These are phyloP conservation scores for Drosophila arawakana DNA, from an alignment of 1,140 invertebrate species.

Conservation along the genomic window DNA sequence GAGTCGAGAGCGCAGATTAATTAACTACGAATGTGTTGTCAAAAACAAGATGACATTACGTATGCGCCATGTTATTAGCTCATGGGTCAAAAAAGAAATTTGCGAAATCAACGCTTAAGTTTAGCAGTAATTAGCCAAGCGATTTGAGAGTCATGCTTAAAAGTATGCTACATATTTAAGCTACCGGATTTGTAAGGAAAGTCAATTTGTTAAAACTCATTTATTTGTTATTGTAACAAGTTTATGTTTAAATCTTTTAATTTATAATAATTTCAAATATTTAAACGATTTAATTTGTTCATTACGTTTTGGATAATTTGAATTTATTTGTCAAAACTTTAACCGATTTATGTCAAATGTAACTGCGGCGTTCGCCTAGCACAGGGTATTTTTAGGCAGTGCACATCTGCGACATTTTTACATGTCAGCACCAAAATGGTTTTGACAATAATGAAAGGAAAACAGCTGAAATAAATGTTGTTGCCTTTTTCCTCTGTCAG, in stretches of 20 bases:
- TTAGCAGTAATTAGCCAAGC: neutral
- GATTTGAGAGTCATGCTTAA: neutral
- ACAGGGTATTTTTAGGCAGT: neutral
- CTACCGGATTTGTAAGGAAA: neutral
- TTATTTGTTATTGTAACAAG: no score
- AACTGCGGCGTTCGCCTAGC: no score
- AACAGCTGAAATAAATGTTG: slow-evolving; percentile 60
- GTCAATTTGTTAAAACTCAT: no score
- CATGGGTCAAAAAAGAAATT: slow-evolving; percentile 10
- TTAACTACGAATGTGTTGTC: slow-evolving; percentile 30
- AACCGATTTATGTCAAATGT: no score
- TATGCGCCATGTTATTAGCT: slow-evolving; percentile 37
- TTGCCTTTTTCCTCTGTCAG: slow-evolving; percentile 36
- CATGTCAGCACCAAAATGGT: slow-evolving; percentile 14
- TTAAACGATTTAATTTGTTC: no score
- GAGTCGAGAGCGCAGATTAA: slow-evolving; percentile 19
- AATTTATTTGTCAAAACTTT: no score
- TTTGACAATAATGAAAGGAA: slow-evolving; percentile 63
- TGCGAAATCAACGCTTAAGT: neutral
- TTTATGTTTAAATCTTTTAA: no score
- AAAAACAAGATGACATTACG: slow-evolving; percentile 27
- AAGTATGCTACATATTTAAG: neutral
- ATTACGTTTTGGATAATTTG: no score
- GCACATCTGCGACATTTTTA: neutral
- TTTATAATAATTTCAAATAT: no score